phyloP scores from a whole-genome alignment of 2,888 invertebrate genomes.

The Tetheella fluctuosa region DNA sequence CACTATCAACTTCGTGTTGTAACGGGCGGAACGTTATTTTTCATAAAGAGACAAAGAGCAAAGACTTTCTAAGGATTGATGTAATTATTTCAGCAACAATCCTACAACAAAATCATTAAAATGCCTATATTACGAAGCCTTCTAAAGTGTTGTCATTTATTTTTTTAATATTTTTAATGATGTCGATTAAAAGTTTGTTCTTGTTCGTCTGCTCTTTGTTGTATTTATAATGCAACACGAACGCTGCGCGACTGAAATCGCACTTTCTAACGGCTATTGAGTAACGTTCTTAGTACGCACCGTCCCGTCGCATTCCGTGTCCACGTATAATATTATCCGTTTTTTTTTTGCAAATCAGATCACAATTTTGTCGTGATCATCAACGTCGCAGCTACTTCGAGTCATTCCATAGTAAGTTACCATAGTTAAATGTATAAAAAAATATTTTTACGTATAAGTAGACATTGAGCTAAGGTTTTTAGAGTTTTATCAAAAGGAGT shows the following conservation, averaged over 20 bases:
- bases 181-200: neutral
- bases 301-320: constrained; percentile 52
- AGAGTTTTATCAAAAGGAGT: no score
- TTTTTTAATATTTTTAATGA: neutral
- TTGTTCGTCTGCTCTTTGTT: constrained; percentile 12
- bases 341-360: constrained; percentile 40
- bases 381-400: constrained; percentile 9
- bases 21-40: no score
- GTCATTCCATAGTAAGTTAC: neutral
- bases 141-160: neutral
- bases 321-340: constrained; percentile 38
- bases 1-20: neutral
- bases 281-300: constrained; percentile 61
- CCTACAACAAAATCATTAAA: no score
- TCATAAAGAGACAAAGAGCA: neutral
- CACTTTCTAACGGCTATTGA: constrained; percentile 72
- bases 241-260: constrained; percentile 64
- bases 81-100: neutral
- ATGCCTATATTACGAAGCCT: neutral
- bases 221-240: constrained; percentile 63
- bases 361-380: constrained; percentile 14
- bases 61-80: neutral
- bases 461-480: no score
- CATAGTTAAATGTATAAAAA: constrained; percentile 9
- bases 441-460: no score